Base-by-base conservation (phyloP, 2,113 vertebrate species). In the Thunnus thynnus region DNA sequence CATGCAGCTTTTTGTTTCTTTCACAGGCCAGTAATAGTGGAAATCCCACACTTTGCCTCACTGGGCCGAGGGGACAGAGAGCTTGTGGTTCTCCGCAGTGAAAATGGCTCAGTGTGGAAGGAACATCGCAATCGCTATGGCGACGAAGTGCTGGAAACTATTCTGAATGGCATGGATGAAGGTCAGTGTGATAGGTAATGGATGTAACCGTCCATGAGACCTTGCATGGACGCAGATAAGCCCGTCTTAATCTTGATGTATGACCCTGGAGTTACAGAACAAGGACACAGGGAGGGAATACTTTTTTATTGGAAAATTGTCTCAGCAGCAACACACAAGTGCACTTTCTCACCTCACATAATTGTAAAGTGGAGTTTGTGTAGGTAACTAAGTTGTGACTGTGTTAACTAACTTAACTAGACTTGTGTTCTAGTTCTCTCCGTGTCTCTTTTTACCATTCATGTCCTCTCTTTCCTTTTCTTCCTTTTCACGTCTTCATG, bases 121-220 rank as follows among this genome's bases (percentile, higher is more conserved):
- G 98, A 99, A 18, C 98, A 99, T 64, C 97, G 94, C 83, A 97
- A 94, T 89, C 96, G 96, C 80, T 97, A 96, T 0, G 97, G 96
- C 4, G 97, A 98, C 41, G 96, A 94, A 62, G 95, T 96, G 89
- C 92, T 98, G 85, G 97, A 98, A 76, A 96, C 97, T 85, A 96
- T 98, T 82, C 96, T 99, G 50, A 98, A 96, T 0, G 97, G 97
- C 86, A 97, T 99, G 98, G 98, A 99, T 0, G 98, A 99, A 95
- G 98, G 98, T 99, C 81, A 78, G 89, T 73, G 41, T 55, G 41
- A 71, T 32, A 36, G 18, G 62, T 41, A 63, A 79, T 63, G 36
- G 46, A 66, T 65, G 58, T 60, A 17, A 4, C 9, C 27, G 17
- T 72, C 47, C 2, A 13, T 63, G 9, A 68, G 30, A 64, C 48